Percentiles rank a stretch among this genome's conserved stretches.
Conservation (phyloP, 2,888 invertebrate genomes). For the Hanleya hanleyi region DNA sequence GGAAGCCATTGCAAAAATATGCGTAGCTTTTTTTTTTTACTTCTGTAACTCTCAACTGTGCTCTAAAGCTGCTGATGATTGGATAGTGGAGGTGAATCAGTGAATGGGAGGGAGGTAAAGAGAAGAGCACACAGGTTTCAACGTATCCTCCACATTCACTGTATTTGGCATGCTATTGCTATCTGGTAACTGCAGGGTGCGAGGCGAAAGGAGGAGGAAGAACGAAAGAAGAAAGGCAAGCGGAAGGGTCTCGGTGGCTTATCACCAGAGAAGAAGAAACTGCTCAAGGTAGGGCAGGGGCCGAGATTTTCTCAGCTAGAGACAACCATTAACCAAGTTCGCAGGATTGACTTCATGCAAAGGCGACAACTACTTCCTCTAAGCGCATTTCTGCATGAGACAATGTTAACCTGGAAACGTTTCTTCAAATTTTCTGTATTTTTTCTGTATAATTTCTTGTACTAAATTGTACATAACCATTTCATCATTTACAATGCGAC, state of each 20-base stretch:
- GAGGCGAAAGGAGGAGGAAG: constrained; percentile 87
- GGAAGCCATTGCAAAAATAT: too few species aligned
- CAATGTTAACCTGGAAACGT: neutral
- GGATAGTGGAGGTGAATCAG: neutral
- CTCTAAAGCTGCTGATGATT: neutral
- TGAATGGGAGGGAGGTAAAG: neutral
- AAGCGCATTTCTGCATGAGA: constrained; percentile 12
- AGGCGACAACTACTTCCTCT: neutral
- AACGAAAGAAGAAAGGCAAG: constrained; percentile 96
- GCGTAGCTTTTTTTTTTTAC: neutral
- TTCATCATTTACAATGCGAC: constrained; percentile 9
- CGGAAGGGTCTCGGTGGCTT: constrained; percentile 92
- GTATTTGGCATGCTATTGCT: constrained; percentile 4
- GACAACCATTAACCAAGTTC: neutral
- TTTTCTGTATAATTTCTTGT: constrained; percentile 4
- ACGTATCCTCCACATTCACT: neutral
- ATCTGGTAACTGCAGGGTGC: constrained; percentile 44
- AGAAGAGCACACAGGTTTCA: neutral
- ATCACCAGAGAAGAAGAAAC: constrained; percentile 99
- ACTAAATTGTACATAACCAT: constrained; percentile 12
- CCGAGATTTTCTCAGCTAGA: neutral
- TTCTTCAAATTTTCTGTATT: neutral
- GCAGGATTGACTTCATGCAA: neutral
- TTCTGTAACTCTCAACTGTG: neutral
- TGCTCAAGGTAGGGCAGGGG: constrained; percentile 88